Evolutionary conservation across 2,888 invertebrate species (phyloP), one percentile per base, ranked within the genome.

Genomic region (Drosophila cracens): DNA sequence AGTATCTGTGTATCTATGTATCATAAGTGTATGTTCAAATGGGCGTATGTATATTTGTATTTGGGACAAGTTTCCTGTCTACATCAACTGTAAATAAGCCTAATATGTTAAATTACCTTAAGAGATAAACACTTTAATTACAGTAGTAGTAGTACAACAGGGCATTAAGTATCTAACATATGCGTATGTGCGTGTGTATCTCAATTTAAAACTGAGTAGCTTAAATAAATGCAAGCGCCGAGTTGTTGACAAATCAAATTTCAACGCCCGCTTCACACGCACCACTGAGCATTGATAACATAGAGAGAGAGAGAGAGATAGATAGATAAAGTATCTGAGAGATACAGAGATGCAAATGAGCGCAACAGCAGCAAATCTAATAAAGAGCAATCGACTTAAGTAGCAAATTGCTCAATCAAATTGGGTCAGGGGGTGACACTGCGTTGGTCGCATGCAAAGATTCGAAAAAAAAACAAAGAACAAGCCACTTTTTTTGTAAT

Each of bases 391-490:
- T 63, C 76, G 76, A 76, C 79, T 81, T 61, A 79, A 83, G 74
- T 78, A 81, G 76, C 75, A 81, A 86, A 86, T 88, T 81, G 82
- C 82, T 79, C 75, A 82, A 86, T 76, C 80, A 62, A 87, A 84
- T 84, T 87, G 69, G 89, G 86, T 87, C 89, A 89, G 62, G 66
- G 68, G 61, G 69, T 73, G 75, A 49, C 53, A 48, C 49, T 38
- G 62, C 74, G 27, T 74, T 70, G 62, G 56, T 57, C 60, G 29
- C 65, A 46, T 61, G 63, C 60, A 40, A 66, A 66, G 74, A 70
- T 70, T 78, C 40, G 18, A 61, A 61, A 16, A 6, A 43, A 25
- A 25, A 25, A 25, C 46, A 25, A 46, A 16, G 7, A 25, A 62
- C 62, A 63, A 60, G 48, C 63, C 16, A 16, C 33, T 18, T 27